These are phyloP conservation scores for Hiodon alosoides DNA, from an alignment of 2,113 vertebrate species.

Conservation along the genomic window DNA sequence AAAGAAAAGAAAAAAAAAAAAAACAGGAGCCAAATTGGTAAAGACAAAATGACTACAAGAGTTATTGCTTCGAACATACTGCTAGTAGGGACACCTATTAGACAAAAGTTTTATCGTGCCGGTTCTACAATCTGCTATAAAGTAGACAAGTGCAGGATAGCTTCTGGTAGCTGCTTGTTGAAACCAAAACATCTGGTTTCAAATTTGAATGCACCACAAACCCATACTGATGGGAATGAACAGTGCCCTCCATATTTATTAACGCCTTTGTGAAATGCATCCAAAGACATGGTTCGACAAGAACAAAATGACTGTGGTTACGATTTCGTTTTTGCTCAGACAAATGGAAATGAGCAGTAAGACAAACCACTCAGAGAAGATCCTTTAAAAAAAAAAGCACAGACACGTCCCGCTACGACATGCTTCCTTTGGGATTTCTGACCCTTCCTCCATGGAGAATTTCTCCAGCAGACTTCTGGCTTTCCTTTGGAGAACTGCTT, in stretches of 20 bases:
- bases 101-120: constrained; percentile 34
- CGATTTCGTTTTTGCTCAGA: too few species aligned
- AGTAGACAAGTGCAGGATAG: constrained; percentile 56
- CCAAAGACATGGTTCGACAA: too few species aligned
- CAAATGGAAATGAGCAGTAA: too few species aligned
- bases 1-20: constrained; percentile 21
- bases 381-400: too few species aligned
- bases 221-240: constrained; percentile 34
- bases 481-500: too few species aligned
- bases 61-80: constrained; percentile 68
- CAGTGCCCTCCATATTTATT: not conserved
- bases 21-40: constrained; percentile 29
- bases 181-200: constrained; percentile 33
- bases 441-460: too few species aligned
- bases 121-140: constrained; percentile 46
- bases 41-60: constrained; percentile 37
- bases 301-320: too few species aligned
- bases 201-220: constrained; percentile 38
- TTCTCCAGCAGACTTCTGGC: too few species aligned
- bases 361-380: too few species aligned
- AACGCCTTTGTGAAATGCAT: too few species aligned
- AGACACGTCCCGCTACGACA: too few species aligned
- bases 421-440: too few species aligned
- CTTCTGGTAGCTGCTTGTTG: constrained; percentile 58
- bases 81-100: constrained; percentile 52